phyloP scores from a whole-genome alignment of 2,113 vertebrate genomes.

The Halcyon senegalensis region DNA sequence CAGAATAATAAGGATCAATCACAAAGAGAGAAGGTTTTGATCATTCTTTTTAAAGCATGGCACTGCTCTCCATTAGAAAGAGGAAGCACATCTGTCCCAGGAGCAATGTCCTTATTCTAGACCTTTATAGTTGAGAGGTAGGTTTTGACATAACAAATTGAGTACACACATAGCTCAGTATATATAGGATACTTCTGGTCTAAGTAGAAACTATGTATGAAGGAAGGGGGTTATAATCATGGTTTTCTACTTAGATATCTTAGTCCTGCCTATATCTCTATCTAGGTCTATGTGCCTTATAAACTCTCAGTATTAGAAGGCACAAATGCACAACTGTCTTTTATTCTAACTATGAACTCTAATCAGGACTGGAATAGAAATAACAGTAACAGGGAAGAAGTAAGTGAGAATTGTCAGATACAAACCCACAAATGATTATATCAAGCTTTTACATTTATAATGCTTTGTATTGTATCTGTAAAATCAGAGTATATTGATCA shows the following conservation, averaged over 20 bases:
- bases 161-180: background rate
- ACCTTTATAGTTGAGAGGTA: background rate
- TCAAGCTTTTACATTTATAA: background rate
- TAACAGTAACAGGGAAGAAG: background rate
- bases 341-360: background rate
- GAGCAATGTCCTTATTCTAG: background rate
- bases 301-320: background rate
- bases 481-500: background rate
- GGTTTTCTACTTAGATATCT: background rate
- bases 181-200: background rate
- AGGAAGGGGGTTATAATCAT: background rate
- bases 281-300: background rate
- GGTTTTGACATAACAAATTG: background rate
- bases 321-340: background rate
- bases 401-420: background rate
- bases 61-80: fast-evolving
- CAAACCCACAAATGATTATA: background rate
- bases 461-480: background rate
- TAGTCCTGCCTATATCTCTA: background rate
- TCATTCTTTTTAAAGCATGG: background rate
- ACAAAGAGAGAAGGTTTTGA: background rate
- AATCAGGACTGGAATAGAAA: background rate
- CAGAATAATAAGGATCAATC: background rate
- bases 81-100: background rate
- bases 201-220: background rate